These are phyloP conservation scores for Metalampra italica DNA, from an alignment of 2,888 invertebrate genomes.

Conservation along the genomic window DNA sequence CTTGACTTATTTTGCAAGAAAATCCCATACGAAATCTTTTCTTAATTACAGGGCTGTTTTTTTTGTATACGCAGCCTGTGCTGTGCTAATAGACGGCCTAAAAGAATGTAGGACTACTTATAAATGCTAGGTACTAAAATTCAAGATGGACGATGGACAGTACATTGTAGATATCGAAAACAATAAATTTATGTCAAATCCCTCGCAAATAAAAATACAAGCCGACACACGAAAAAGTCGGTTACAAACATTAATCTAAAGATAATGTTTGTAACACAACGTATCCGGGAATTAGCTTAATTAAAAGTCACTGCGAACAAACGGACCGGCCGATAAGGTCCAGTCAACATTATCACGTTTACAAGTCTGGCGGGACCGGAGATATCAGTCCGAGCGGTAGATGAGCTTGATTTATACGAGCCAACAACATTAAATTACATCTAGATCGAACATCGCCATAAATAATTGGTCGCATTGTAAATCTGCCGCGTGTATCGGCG, in stretches of 20 bases:
- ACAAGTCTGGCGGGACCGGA: conserved; percentile 47
- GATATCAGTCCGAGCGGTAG: conserved; percentile 48
- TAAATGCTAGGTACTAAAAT: no score
- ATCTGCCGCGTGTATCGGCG: conserved; percentile 70
- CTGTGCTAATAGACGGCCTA: no score
- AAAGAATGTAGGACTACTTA: no score
- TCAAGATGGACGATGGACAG: no score
- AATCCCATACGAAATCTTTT: no score
- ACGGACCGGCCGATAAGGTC: conserved; percentile 37
- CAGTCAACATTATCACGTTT: conserved; percentile 50
- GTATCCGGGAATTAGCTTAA: conserved; percentile 28
- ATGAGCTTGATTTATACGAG: conserved; percentile 72
- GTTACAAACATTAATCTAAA: conserved; percentile 2
- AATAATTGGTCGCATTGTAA: conserved; percentile 72
- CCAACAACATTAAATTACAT: conserved; percentile 76
- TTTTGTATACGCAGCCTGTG: no score
- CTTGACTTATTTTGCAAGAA: no score
- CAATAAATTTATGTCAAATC: background rate
- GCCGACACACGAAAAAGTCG: background rate
- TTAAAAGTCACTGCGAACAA: conserved; percentile 38
- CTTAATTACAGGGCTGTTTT: no score
- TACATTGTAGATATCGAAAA: no score
- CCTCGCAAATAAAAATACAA: background rate
- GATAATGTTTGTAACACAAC: conserved; percentile 3
- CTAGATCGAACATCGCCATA: conserved; percentile 74